Percentiles rank a stretch among this genome's conserved stretches.
phyloP scores from a whole-genome alignment of 2,888 invertebrate species.

The Zaprionus bogoriensis region DNA sequence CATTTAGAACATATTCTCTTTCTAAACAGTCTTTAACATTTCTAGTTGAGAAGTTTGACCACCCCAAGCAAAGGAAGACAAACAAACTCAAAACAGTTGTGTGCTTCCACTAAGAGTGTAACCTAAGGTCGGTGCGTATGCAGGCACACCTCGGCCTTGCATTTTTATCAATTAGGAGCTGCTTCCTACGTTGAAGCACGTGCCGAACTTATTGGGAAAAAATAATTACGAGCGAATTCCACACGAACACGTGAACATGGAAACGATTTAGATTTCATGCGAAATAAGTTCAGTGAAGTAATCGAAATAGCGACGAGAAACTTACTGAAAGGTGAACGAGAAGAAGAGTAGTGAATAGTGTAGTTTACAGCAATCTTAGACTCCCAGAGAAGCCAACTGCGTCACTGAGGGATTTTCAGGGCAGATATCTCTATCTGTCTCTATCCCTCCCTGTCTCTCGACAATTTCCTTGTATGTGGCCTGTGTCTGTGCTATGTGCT shows the following conservation, averaged over 20 bases:
- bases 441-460: background rate
- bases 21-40: no score
- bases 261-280: constrained; percentile 1
- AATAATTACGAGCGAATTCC: constrained; percentile 3
- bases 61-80: no score
- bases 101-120: no score
- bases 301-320: no score
- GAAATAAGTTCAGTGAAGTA: background rate
- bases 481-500: no score
- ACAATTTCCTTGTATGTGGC: background rate
- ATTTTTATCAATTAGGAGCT: constrained; percentile 1
- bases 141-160: background rate
- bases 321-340: no score
- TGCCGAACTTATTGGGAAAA: constrained; percentile 2
- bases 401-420: background rate
- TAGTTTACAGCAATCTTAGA: background rate
- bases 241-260: background rate
- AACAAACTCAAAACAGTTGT: no score
- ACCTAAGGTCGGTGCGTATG: background rate
- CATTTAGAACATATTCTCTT: no score
- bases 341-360: background rate
- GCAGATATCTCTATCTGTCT: background rate
- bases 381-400: background rate
- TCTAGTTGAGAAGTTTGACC: no score
- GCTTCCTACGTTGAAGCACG: background rate